Evolutionary conservation across 2,888 invertebrate species (phyloP).

Genomic region (Bugula neritina): DNA sequence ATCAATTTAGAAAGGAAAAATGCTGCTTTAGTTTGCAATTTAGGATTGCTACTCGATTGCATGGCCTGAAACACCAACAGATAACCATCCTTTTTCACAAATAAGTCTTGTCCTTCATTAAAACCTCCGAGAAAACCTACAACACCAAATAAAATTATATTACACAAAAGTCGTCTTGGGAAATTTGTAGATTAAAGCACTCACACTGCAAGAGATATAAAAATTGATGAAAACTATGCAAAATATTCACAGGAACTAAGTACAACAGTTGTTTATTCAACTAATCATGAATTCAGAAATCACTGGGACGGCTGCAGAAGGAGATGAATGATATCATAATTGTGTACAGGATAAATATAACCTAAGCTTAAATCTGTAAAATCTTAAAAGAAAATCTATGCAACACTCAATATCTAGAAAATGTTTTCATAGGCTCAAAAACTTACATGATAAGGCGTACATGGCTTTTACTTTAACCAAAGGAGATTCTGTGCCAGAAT

Average conservation of each 20-base stretch:
- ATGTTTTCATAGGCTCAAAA: no score
- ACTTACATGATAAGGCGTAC: constrained; percentile 73
- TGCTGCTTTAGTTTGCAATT: constrained; percentile 66
- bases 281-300: no score
- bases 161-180: neutral
- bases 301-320: no score
- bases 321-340: no score
- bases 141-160: constrained; percentile 29
- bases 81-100: constrained; percentile 65
- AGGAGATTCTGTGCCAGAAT: neutral
- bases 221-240: no score
- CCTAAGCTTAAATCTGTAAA: neutral
- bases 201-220: no score
- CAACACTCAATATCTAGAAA: no score
- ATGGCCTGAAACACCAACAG: constrained; percentile 62
- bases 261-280: no score
- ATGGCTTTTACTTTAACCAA: constrained; percentile 65
- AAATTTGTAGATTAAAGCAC: no score
- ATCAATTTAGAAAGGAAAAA: constrained; percentile 64
- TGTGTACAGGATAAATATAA: no score
- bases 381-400: constrained; percentile 23
- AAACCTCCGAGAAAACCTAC: constrained; percentile 65
- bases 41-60: constrained; percentile 57
- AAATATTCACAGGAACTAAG: no score
- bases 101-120: constrained; percentile 60